phyloP scores from a whole-genome alignment of 2,888 invertebrate species.

The Ectemnius cavifrons region DNA sequence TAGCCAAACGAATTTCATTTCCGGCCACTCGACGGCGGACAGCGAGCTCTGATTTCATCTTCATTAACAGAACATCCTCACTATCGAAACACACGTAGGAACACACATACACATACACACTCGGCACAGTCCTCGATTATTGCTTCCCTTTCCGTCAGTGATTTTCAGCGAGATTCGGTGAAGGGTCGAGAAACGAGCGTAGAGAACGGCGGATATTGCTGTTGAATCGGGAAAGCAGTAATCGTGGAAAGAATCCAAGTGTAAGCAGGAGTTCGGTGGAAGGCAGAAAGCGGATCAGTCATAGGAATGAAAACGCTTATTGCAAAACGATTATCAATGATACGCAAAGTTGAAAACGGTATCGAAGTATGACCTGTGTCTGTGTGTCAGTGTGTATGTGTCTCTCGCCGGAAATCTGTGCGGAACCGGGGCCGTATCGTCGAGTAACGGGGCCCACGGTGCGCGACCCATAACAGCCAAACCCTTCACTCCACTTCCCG shows the following conservation, averaged over 20 bases:
- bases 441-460: slow-evolving; percentile 32
- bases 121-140: neutral
- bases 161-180: neutral
- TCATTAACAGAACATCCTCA: neutral
- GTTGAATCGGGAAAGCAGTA: neutral
- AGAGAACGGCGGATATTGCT: neutral
- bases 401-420: too few species aligned
- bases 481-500: neutral
- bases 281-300: neutral
- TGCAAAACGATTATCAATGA: neutral
- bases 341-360: too few species aligned
- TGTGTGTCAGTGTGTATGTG: too few species aligned
- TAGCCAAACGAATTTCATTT: neutral
- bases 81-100: neutral
- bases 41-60: neutral
- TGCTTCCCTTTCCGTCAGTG: neutral
- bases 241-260: neutral
- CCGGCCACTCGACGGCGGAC: neutral
- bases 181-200: neutral
- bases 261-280: neutral
- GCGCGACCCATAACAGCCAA: too few species aligned
- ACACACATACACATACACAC: too few species aligned
- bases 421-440: slow-evolving; percentile 27
- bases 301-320: neutral
- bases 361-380: too few species aligned